Conservation (phyloP, 2,113 vertebrate genomes). For the Hydrochoerus hydrochaeris region DNA sequence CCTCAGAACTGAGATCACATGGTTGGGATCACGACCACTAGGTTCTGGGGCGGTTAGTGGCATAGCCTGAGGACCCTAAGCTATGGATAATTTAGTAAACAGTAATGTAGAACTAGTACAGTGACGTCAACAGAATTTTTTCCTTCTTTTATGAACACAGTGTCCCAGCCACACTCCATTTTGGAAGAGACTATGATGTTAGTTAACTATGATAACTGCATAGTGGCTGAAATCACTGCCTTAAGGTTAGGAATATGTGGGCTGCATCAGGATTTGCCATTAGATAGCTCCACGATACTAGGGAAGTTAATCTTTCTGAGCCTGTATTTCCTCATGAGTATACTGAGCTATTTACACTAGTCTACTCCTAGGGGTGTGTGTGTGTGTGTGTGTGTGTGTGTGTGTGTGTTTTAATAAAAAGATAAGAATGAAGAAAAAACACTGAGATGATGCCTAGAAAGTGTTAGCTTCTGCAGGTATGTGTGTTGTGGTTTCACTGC, state of each 20-base stretch:
- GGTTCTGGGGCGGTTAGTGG: background rate
- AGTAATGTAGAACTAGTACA: background rate
- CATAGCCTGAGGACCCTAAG: background rate
- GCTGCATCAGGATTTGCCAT: conserved; percentile 20
- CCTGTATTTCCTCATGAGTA: background rate
- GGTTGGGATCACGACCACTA: background rate
- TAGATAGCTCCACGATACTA: background rate
- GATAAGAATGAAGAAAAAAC: conserved; percentile 27
- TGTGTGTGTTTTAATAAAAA: background rate
- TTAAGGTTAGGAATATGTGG: conserved; percentile 33
- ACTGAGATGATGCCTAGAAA: background rate
- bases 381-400: background rate
- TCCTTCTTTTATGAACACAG: background rate
- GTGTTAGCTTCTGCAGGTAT: background rate
- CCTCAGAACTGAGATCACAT: background rate
- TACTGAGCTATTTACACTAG: background rate
- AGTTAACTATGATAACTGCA: conserved; percentile 16
- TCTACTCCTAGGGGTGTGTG: background rate
- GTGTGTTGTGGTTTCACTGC: background rate
- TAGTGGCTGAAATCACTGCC: background rate
- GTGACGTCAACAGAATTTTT: background rate
- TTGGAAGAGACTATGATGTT: background rate
- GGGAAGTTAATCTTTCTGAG: background rate
- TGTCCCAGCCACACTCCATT: background rate
- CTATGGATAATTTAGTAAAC: background rate